A percentile compares a stretch with the other conserved stretches of the same genome.
Evolutionary conservation across 2,888 invertebrate genomes (phyloP).

Genomic region (Dasypolia templi): DNA sequence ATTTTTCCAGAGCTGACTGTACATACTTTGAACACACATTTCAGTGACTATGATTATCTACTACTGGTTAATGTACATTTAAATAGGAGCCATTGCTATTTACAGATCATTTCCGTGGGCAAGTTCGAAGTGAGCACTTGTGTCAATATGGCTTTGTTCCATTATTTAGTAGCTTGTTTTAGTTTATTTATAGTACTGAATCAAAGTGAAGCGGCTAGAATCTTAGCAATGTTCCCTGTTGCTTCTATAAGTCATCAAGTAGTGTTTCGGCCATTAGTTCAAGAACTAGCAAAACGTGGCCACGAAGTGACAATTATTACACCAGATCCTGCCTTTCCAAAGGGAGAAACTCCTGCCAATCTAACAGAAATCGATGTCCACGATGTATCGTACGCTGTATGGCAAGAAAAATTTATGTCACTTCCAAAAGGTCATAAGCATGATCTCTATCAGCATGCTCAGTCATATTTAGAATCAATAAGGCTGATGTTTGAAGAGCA

Average conservation of each 20-base stretch:
- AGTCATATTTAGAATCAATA: constrained; percentile 37
- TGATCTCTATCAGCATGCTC: constrained; percentile 16
- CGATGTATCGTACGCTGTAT: constrained; percentile 73
- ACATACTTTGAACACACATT: no score
- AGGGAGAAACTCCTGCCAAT: constrained; percentile 74
- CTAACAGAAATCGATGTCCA: constrained; percentile 77
- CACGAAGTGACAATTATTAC: constrained; percentile 49
- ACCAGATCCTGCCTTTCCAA: constrained; percentile 54
- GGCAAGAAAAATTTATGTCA: constrained; percentile 36
- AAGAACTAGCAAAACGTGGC: constrained; percentile 28
- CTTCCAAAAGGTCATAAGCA: constrained; percentile 34
- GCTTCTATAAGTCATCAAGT: constrained; percentile 46
- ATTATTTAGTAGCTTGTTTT: not conserved
- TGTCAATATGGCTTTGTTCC: constrained; percentile 3
- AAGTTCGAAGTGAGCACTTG: not conserved
- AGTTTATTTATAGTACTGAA: constrained; percentile 9
- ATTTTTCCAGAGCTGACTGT: no score
- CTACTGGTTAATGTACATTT: not conserved
- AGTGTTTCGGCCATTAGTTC: constrained; percentile 38
- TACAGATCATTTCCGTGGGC: not conserved
- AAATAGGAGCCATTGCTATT: not conserved
- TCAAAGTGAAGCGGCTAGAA: constrained; percentile 30
- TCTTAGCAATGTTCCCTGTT: constrained; percentile 33
- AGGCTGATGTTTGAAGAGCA: constrained; percentile 56
- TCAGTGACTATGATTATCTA: not conserved